A percentile compares a stretch with the other conserved stretches of the same genome.
Conservation (phyloP, 2,113 vertebrate species). For the Eurystomus gularis region DNA sequence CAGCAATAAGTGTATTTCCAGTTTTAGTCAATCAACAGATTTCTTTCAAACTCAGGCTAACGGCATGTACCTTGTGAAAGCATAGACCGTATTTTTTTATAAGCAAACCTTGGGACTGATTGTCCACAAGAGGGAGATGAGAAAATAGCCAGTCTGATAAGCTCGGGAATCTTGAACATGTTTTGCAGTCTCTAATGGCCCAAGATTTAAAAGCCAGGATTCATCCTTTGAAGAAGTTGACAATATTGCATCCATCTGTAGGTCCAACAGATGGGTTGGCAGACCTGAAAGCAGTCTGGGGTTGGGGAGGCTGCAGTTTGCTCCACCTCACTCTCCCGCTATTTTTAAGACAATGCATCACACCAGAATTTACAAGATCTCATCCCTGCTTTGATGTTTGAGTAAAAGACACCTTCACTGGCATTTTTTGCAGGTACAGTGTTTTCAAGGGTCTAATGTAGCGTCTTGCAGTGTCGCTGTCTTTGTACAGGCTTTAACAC, state of each 20-base stretch:
- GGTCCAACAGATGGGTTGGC: neutral
- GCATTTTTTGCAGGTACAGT: neutral
- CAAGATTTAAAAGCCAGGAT: neutral
- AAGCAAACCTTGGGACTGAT: neutral
- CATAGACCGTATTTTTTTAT: rapidly evolving
- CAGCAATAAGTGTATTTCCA: neutral
- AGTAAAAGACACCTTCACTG: neutral
- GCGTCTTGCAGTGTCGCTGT: neutral
- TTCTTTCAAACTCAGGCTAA: neutral
- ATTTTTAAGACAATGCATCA: neutral
- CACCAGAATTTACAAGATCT: neutral
- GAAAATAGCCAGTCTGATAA: neutral
- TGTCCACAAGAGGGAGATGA: neutral
- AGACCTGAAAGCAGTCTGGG: neutral
- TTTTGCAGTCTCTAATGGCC: neutral
- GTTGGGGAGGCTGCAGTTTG: neutral
- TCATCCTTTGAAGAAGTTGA: neutral
- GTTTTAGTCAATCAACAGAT: neutral
- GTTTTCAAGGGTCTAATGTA: neutral
- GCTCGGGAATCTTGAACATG: neutral
- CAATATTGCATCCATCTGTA: neutral
- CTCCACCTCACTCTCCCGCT: neutral
- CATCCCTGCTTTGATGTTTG: neutral
- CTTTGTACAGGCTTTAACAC: neutral
- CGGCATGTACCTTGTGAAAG: neutral